Percentiles rank a stretch among this genome's conserved stretches.
phyloP scores from a whole-genome alignment of 2,888 invertebrate genomes.

The Drosophila fulvimacula region DNA sequence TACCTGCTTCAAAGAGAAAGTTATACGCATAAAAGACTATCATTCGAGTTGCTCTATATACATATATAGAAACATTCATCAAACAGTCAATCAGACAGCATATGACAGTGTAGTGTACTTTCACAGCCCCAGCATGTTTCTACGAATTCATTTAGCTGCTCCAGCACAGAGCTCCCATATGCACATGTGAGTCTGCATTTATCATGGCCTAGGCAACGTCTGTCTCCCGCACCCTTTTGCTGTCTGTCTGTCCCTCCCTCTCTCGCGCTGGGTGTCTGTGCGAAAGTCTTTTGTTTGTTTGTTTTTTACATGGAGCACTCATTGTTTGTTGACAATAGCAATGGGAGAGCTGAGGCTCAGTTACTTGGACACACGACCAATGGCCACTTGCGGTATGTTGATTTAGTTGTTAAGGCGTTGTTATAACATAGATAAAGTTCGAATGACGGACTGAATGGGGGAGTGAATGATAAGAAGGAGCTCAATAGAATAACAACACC shows the following conservation, averaged over 20 bases:
- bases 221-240: not conserved
- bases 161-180: not conserved
- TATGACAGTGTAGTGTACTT: not conserved
- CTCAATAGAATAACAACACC: not conserved
- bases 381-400: conserved; percentile 54
- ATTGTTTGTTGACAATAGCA: conserved; percentile 11
- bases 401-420: conserved; percentile 58
- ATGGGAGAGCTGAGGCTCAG: not conserved
- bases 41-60: not conserved
- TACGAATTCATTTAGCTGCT: not conserved
- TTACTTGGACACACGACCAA: conserved; percentile 2
- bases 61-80: not conserved
- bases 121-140: not conserved
- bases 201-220: not conserved
- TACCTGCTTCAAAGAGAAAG: not conserved
- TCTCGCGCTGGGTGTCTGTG: too few species aligned
- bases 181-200: not conserved
- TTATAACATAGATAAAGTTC: conserved; percentile 57
- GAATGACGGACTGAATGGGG: conserved; percentile 36
- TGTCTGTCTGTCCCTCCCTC: not conserved
- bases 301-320: conserved; percentile 3
- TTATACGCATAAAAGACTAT: not conserved
- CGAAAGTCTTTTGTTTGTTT: conserved; percentile 16
- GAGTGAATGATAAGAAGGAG: conserved; percentile 33
- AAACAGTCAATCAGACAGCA: not conserved